Conservation (phyloP, 53 echinoderm and acorn worm genomes). For the Echinarachnius parma region DNA sequence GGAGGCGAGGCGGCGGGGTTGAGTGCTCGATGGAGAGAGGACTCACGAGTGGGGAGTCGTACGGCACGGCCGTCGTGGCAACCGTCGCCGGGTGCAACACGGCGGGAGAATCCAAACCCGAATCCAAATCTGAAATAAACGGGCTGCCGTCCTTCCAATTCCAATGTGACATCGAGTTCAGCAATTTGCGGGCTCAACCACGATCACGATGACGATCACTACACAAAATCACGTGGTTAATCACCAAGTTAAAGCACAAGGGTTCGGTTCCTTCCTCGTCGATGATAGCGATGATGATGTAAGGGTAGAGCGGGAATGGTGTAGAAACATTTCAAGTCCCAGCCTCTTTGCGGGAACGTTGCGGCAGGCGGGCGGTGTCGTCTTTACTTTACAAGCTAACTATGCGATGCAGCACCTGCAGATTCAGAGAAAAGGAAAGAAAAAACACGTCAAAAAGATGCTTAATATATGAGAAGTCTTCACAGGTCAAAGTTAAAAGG, state of each 20-base stretch:
- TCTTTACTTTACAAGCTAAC: constrained; percentile 11
- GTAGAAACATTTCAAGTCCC: too few species aligned
- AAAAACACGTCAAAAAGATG: too few species aligned
- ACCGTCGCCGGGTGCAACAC: constrained; percentile 15
- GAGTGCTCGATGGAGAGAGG: constrained; percentile 45
- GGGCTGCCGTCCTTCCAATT: constrained; percentile 16
- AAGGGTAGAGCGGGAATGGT: neutral
- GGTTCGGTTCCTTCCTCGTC: neutral
- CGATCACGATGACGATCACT: constrained; percentile 11
- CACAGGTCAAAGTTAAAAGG: too few species aligned
- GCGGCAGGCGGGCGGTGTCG: neutral
- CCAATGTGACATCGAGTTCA: constrained; percentile 23
- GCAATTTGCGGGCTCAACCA: neutral
- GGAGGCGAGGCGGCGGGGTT: constrained; percentile 41
- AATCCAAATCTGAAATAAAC: too few species aligned
- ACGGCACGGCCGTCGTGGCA: neutral
- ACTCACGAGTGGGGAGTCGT: constrained; percentile 28
- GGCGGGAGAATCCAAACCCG: constrained; percentile 13
- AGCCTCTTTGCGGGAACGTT: neutral
- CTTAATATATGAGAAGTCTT: too few species aligned
- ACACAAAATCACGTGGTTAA: neutral
- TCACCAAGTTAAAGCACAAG: neutral
- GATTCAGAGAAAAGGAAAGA: constrained; percentile 17
- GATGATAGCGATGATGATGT: neutral
- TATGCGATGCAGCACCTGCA: constrained; percentile 42